Evolutionary conservation across 30 jellyfish, hydroid and myxozoan genomes (phyloP).

Genomic region (Chironex yamaguchii): DNA sequence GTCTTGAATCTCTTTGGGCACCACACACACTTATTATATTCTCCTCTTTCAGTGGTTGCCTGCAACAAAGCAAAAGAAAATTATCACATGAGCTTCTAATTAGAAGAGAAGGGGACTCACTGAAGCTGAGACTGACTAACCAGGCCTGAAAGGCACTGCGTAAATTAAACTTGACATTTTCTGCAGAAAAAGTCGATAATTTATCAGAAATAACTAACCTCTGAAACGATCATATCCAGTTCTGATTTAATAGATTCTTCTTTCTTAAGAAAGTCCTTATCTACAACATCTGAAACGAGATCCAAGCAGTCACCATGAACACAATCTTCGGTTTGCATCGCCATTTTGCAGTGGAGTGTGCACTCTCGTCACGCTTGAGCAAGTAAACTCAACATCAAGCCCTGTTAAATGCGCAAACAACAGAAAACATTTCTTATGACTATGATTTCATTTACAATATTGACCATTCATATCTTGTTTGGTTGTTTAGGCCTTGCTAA

Average conservation of each 20-base stretch:
- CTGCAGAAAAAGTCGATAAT: too few species aligned
- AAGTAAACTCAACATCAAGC: slow-evolving; percentile 16
- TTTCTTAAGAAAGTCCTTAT: slow-evolving; percentile 25
- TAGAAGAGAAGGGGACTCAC: too few species aligned
- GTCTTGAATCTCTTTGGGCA: slow-evolving; percentile 22
- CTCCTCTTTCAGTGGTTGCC: slow-evolving; percentile 20
- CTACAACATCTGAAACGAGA: slow-evolving; percentile 37
- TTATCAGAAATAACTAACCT: too few species aligned
- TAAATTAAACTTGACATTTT: too few species aligned
- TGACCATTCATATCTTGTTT: too few species aligned
- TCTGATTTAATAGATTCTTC: slow-evolving; percentile 32
- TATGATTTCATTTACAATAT: too few species aligned
- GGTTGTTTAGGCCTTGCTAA: too few species aligned
- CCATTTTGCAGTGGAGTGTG: slow-evolving; percentile 7
- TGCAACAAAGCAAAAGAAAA: too few species aligned
- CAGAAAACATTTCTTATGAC: slow-evolving; percentile 21
- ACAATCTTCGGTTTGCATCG: background rate
- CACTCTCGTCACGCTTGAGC: slow-evolving; percentile 44
- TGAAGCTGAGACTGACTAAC: too few species aligned
- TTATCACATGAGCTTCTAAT: too few species aligned
- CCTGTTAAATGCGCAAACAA: slow-evolving; percentile 12
- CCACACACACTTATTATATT: background rate
- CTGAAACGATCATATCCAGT: slow-evolving; percentile 29
- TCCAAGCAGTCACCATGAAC: slow-evolving; percentile 21
- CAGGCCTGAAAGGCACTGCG: too few species aligned